These are phyloP conservation scores for Pseudomyrmex concolor DNA, from an alignment of 1,140 invertebrate species.

Conservation along the genomic window DNA sequence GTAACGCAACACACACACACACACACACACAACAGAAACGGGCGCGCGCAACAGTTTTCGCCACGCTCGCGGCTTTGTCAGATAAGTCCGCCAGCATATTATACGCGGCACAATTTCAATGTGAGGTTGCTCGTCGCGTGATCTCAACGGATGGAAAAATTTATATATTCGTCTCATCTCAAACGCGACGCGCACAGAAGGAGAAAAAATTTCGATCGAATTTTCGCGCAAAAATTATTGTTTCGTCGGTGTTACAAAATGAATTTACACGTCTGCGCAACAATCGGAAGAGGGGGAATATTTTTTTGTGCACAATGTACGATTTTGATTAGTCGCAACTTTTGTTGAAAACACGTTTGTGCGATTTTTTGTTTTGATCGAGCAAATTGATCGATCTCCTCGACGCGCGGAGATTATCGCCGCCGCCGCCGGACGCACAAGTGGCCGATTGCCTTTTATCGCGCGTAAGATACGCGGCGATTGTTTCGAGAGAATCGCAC, in stretches of 20 bases:
- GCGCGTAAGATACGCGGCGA: slow-evolving; percentile 12
- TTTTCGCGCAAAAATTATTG: slow-evolving; percentile 1
- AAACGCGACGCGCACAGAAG: background rate
- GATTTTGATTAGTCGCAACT: too few relatives aligned
- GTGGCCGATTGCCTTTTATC: slow-evolving; percentile 38
- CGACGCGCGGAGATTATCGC: too few relatives aligned
- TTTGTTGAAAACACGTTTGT: too few relatives aligned
- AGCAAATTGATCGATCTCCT: too few relatives aligned
- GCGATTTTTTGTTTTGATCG: background rate
- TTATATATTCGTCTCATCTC: background rate
- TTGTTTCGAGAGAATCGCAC: slow-evolving; percentile 34
- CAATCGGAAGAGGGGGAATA: background rate
- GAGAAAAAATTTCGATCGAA: background rate
- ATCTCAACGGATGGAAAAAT: background rate
- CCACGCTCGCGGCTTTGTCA: slow-evolving; percentile 10
- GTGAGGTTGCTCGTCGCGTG: background rate
- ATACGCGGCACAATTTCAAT: slow-evolving; percentile 8
- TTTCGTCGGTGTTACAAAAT: background rate
- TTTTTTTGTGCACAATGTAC: too few relatives aligned
- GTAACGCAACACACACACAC: slow-evolving; percentile 28
- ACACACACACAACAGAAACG: too few relatives aligned
- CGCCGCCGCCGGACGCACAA: slow-evolving; percentile 2
- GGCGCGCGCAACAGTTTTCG: slow-evolving; percentile 1
- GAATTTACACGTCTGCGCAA: background rate
- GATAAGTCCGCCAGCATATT: slow-evolving; percentile 1